phyloP scores from a whole-genome alignment of 2,888 invertebrate species.

The Zeuzera pyrina region DNA sequence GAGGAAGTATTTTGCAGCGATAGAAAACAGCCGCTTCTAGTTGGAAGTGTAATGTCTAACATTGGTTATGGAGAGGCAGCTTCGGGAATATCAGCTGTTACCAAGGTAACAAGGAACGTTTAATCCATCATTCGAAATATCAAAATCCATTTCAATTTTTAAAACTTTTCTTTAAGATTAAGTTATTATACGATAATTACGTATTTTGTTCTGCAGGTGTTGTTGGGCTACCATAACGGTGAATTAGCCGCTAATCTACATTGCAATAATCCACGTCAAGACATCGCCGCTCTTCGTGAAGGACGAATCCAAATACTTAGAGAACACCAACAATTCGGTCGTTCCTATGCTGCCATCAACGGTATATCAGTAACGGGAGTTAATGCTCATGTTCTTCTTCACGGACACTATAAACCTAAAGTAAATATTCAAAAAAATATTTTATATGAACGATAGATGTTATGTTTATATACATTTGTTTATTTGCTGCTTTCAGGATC shows the following conservation, averaged over 20 bases:
- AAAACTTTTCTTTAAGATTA: background rate
- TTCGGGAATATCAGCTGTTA: conserved; percentile 68
- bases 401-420: conserved; percentile 44
- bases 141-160: too few species aligned
- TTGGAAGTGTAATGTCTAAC: conserved; percentile 56
- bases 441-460: background rate
- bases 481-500: conserved; percentile 6
- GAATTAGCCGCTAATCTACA: conserved; percentile 82
- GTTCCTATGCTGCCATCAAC: conserved; percentile 53
- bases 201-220: conserved; percentile 32
- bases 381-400: conserved; percentile 40
- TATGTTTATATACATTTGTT: background rate
- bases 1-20: conserved; percentile 67
- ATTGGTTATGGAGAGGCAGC: conserved; percentile 43
- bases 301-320: conserved; percentile 72
- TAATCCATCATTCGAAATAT: too few species aligned
- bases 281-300: conserved; percentile 60
- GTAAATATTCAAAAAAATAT: conserved; percentile 18
- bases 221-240: conserved; percentile 78
- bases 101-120: conserved; percentile 62
- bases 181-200: background rate
- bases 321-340: conserved; percentile 67
- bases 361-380: conserved; percentile 41
- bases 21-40: conserved; percentile 69
- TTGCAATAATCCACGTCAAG: conserved; percentile 70